Conservation (phyloP, 2,888 invertebrate species). For the Lochmaea capreae region DNA sequence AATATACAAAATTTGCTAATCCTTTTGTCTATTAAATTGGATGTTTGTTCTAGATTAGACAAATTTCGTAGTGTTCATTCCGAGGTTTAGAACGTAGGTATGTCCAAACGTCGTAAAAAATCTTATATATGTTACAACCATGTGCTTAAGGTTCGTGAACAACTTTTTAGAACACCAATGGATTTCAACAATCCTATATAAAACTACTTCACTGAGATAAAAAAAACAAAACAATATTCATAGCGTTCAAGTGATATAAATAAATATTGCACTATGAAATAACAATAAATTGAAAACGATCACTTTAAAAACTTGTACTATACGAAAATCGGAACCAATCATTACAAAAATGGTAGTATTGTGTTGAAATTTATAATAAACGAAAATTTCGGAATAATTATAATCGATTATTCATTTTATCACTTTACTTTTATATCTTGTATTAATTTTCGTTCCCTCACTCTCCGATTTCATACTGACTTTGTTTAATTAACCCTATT, state of each 20-base stretch:
- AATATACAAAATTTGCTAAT: not conserved
- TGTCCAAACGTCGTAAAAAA: too few species aligned
- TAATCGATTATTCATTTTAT: not conserved
- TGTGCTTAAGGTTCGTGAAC: not conserved
- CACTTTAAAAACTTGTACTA: conserved; percentile 2
- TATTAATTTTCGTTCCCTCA: too few species aligned
- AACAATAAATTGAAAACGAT: not conserved
- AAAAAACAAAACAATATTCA: conserved; percentile 12
- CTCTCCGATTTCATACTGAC: too few species aligned
- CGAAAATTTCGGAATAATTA: not conserved
- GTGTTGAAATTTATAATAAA: not conserved
- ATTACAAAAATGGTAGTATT: not conserved
- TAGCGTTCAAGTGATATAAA: not conserved
- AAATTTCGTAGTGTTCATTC: too few species aligned
- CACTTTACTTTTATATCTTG: too few species aligned
- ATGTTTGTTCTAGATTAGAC: too few species aligned
- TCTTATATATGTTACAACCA: too few species aligned
- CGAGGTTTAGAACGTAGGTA: too few species aligned
- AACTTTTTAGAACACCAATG: not conserved
- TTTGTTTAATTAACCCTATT: too few species aligned
- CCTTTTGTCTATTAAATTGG: not conserved
- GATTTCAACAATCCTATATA: conserved; percentile 8
- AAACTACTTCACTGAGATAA: not conserved
- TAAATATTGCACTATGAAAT: conserved; percentile 18
- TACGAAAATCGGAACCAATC: not conserved